Percentiles rank a stretch among this genome's conserved stretches.
phyloP scores from a whole-genome alignment of 1,140 invertebrate species.

The Leptinotarsa defecta region DNA sequence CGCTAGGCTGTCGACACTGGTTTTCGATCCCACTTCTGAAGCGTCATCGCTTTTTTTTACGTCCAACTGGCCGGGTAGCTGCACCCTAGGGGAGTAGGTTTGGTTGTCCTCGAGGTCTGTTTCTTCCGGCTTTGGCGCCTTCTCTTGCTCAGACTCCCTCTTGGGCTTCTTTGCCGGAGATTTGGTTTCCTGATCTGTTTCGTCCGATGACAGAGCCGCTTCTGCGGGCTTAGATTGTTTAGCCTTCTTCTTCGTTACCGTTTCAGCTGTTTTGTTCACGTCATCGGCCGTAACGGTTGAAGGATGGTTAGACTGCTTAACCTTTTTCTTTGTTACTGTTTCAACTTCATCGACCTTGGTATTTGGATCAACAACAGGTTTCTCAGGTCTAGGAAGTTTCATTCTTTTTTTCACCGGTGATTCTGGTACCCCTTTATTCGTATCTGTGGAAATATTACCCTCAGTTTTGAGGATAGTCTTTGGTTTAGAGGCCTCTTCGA shows the following conservation, averaged over 20 bases:
- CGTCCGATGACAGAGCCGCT: too few relatives aligned
- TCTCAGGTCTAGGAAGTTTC: background rate
- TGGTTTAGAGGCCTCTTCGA: constrained; percentile 6
- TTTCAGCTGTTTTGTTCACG: background rate
- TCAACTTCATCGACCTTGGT: background rate
- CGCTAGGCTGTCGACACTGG: constrained; percentile 38
- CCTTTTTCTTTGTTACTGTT: background rate
- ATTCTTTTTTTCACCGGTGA: background rate
- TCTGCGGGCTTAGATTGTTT: background rate
- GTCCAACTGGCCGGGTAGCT: background rate
- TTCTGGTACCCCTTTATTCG: constrained; percentile 6
- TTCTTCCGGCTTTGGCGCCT: background rate
- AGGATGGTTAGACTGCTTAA: background rate
- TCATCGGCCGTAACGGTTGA: background rate
- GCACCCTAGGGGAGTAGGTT: background rate
- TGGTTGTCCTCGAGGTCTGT: background rate
- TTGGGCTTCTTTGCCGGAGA: background rate
- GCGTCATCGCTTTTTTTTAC: constrained; percentile 35
- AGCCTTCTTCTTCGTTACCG: background rate
- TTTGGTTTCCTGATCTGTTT: background rate
- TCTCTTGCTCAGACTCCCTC: background rate
- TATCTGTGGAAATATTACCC: background rate
- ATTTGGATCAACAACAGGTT: background rate
- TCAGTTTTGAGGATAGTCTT: background rate
- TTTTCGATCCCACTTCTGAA: constrained; percentile 51